Percentiles rank a stretch among this genome's conserved stretches.
These are phyloP conservation scores for Lagopus leucura DNA, from an alignment of 2,113 vertebrate genomes.

Conservation along the genomic window DNA sequence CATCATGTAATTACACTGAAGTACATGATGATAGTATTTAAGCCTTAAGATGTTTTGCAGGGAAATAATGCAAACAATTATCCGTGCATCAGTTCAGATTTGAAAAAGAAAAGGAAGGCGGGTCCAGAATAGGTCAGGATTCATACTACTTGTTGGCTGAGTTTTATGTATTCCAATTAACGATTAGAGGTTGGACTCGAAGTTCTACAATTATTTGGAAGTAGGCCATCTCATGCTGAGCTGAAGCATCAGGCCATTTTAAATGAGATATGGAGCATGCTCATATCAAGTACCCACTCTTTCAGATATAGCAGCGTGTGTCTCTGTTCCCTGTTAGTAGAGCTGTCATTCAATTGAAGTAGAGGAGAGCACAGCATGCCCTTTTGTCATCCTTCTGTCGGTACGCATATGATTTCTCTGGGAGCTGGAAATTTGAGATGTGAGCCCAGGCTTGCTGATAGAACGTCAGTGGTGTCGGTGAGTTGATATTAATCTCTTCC, in stretches of 20 bases:
- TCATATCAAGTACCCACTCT: constrained; percentile 58
- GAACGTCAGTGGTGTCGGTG: constrained; percentile 48
- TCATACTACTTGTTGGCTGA: constrained; percentile 10
- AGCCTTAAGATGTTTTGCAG: constrained; percentile 31
- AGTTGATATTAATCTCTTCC: constrained; percentile 49
- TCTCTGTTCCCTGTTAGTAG: constrained; percentile 43
- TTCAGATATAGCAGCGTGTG: constrained; percentile 37
- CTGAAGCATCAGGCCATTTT: constrained; percentile 68
- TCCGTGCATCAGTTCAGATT: constrained; percentile 2
- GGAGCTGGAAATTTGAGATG: constrained; percentile 20
- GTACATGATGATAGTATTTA: constrained; percentile 34
- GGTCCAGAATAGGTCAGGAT: background rate
- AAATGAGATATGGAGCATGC: constrained; percentile 78
- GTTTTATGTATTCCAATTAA: constrained; percentile 34
- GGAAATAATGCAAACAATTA: constrained; percentile 40
- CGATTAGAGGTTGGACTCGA: constrained; percentile 55
- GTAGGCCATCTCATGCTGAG: constrained; percentile 76
- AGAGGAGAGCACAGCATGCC: constrained; percentile 33
- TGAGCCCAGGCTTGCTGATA: constrained; percentile 40
- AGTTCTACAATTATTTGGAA: constrained; percentile 68
- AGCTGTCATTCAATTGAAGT: constrained; percentile 43
- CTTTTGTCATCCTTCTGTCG: constrained; percentile 52
- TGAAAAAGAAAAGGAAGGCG: background rate
- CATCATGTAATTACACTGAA: constrained; percentile 5
- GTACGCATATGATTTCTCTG: constrained; percentile 41